Base-by-base conservation (phyloP, 2,888 invertebrate genomes). In the Caenorhabditis drosophilae region DNA sequence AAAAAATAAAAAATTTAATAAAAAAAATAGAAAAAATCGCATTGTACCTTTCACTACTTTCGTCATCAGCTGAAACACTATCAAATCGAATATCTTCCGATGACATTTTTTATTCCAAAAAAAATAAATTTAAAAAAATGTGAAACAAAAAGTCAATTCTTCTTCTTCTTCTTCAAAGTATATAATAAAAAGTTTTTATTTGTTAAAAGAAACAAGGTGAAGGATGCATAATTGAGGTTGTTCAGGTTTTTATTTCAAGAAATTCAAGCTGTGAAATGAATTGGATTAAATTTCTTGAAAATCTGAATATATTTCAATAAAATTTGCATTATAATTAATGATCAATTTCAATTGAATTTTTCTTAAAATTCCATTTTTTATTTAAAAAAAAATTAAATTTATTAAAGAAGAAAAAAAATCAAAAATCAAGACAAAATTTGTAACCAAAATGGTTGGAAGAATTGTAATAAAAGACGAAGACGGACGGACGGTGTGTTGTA, bases 1-100 rank as follows among this genome's bases (percentile, higher is more conserved):
- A 18, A 12, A 15, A 11, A 25, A 26, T 18, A 26, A n/a, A 9
- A 11, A 35, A 12, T 15, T 42, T 16, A 36, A 25, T 7, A 23
- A n/a, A n/a, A n/a, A 31, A 31, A 31, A 31, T 31, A 31, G 12
- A 31, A 31, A 31, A 31, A 31, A 31, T 12, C 31, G 6, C 31
- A 6, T 31, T n/a, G n/a, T 26, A 61, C 51, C 60, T 26, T 34
- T 45, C 54, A 47, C 50, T 52, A 46, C 52, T 51, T 9, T 46
- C 53, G 25, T 63, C 53, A 15, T 63, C 63, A 34, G 52, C 57
- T 27, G 52, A 47, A 35, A 47, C 25, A 23, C 45, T 41, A 31
- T 55, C 49, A 26, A 55, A 51, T 15, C 55, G 61, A 41, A 55
- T 45, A 27, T 55, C 61, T 55, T 55, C 55, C 35, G 55, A 55